Percentiles rank a stretch among this genome's conserved stretches.
Evolutionary conservation across 2,797 vertebrate genomes (phyloP).

Genomic region (Epinephelus awoara): DNA sequence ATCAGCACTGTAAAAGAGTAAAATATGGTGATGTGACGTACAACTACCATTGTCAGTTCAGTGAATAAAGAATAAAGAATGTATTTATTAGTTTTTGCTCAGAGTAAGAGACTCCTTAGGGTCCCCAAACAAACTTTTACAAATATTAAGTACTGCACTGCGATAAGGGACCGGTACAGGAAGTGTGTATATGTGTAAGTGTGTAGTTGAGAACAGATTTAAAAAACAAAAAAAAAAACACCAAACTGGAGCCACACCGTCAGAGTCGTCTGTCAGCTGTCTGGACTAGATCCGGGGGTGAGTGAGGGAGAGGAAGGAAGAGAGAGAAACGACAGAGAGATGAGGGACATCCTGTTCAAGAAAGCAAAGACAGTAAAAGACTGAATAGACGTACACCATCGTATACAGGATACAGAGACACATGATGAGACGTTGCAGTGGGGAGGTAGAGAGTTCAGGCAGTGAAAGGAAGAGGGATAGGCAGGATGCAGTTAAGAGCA

Average conservation of each 20-base stretch:
- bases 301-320: conserved; percentile 70
- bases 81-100: neutral
- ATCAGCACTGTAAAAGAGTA: neutral
- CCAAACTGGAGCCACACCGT: conserved; percentile 66
- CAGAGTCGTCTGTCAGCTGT: conserved; percentile 78
- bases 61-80: neutral
- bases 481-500: conserved; percentile 18
- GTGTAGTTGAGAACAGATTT: conserved; percentile 61
- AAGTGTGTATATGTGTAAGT: conserved; percentile 37
- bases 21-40: neutral
- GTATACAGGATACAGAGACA: conserved; percentile 19
- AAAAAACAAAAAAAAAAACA: conserved; percentile 58
- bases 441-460: conserved; percentile 14
- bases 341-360: conserved; percentile 67
- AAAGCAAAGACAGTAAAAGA: conserved; percentile 42
- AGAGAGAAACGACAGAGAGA: conserved; percentile 71
- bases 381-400: conserved; percentile 19
- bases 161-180: conserved; percentile 45
- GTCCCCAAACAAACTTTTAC: conserved; percentile 34
- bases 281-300: conserved; percentile 81
- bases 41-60: neutral
- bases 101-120: neutral
- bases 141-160: conserved; percentile 37
- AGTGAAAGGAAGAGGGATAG: conserved; percentile 24
- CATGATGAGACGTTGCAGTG: conserved; percentile 22